Evolutionary conservation across 2,113 vertebrate species (phyloP).

Genomic region (Mola mola): DNA sequence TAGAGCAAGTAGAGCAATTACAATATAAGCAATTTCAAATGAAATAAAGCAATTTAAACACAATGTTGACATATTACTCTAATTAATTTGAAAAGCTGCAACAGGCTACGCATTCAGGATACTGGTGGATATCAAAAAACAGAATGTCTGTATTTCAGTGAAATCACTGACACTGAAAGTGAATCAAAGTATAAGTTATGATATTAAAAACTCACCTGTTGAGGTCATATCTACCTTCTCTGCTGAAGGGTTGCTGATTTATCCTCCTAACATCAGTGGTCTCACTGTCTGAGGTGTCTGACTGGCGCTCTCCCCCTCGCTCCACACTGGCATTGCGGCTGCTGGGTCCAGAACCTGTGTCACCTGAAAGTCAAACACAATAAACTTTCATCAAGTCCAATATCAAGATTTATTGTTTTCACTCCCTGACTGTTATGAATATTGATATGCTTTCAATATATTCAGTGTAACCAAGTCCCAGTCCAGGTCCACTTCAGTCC

Average conservation of each 20-base stretch:
- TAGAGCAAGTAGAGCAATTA: too few relatives aligned
- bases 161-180: too few relatives aligned
- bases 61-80: too few relatives aligned
- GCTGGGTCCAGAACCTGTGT: slow-evolving; percentile 86
- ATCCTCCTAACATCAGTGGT: slow-evolving; percentile 87
- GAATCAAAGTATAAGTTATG: neutral
- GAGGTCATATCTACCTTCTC: slow-evolving; percentile 84
- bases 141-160: too few relatives aligned
- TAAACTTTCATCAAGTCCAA: neutral
- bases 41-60: neutral
- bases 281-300: slow-evolving; percentile 91
- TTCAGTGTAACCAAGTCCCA: too few relatives aligned
- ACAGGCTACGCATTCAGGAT: too few relatives aligned
- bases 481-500: neutral
- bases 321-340: slow-evolving; percentile 91
- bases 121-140: too few relatives aligned
- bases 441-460: neutral
- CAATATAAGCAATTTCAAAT: neutral
- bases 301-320: slow-evolving; percentile 84
- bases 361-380: slow-evolving; percentile 74
- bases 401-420: neutral
- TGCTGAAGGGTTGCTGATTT: slow-evolving; percentile 86
- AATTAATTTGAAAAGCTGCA: too few relatives aligned
- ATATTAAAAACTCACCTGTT: slow-evolving; percentile 82
- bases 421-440: neutral